These are phyloP conservation scores for Helicoverpa assulta DNA, from an alignment of 2,888 invertebrate genomes.

Conservation along the genomic window DNA sequence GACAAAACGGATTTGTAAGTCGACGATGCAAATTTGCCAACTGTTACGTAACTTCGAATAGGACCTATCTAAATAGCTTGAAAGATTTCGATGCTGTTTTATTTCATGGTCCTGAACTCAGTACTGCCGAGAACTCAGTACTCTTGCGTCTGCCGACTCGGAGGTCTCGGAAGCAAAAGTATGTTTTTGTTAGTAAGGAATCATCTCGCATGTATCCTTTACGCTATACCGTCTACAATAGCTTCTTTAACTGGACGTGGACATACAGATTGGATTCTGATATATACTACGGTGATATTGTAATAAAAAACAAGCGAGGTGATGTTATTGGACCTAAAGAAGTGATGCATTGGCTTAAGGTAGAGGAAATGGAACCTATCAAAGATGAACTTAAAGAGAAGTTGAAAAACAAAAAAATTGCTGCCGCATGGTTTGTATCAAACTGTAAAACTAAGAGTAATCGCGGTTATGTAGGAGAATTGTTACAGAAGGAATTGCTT, in stretches of 20 bases:
- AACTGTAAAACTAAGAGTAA: slow-evolving; percentile 67
- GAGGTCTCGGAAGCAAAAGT: slow-evolving; percentile 25
- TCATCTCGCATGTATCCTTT: slow-evolving; percentile 69
- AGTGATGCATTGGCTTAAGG: slow-evolving; percentile 68
- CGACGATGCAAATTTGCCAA: slow-evolving; percentile 19
- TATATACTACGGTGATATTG: slow-evolving; percentile 68
- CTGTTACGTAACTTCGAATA: slow-evolving; percentile 35
- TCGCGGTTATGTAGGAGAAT: slow-evolving; percentile 61
- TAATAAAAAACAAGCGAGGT: slow-evolving; percentile 63
- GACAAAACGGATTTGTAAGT: slow-evolving; percentile 14
- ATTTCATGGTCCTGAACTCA: slow-evolving; percentile 30
- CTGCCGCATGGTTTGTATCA: slow-evolving; percentile 78
- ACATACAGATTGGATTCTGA: slow-evolving; percentile 74
- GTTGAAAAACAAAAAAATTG: slow-evolving; percentile 68
- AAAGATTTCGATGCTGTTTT: slow-evolving; percentile 28
- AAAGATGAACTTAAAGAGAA: slow-evolving; percentile 63
- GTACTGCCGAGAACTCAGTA: too few relatives aligned
- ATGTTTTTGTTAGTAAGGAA: slow-evolving; percentile 65
- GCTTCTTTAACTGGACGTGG: slow-evolving; percentile 77
- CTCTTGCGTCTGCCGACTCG: slow-evolving; percentile 10
- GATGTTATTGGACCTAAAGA: slow-evolving; percentile 68
- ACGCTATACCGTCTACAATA: slow-evolving; percentile 62
- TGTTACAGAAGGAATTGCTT: slow-evolving; percentile 61
- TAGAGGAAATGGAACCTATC: slow-evolving; percentile 68
- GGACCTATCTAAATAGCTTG: slow-evolving; percentile 3